Percentiles rank a stretch among this genome's conserved stretches.
Conservation (phyloP, 2,888 invertebrate genomes). For the Drosophila nr. perissopoda region DNA sequence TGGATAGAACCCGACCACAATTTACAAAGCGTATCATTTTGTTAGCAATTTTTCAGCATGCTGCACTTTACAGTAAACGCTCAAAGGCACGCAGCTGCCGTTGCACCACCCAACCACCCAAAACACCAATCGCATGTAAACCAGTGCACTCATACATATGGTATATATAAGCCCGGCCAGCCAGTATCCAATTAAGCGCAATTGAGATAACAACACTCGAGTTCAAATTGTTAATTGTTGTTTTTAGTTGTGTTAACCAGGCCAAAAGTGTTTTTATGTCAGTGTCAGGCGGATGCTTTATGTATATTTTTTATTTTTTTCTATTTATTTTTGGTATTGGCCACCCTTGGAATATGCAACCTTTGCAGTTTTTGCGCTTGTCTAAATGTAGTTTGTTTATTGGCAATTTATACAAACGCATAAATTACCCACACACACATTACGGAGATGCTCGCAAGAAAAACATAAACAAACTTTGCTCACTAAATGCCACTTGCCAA, state of each 20-base stretch:
- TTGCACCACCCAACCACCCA: slow-evolving; percentile 14
- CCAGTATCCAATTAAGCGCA: slow-evolving; percentile 63
- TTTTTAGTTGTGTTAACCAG: slow-evolving; percentile 73
- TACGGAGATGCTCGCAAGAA: slow-evolving; percentile 24
- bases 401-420: slow-evolving; percentile 77
- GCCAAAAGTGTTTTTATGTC: slow-evolving; percentile 38
- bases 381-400: slow-evolving; percentile 68
- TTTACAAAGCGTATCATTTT: slow-evolving; percentile 81
- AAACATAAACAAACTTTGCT: slow-evolving; percentile 76
- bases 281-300: slow-evolving; percentile 18
- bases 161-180: slow-evolving; percentile 14
- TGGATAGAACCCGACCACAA: slow-evolving; percentile 56
- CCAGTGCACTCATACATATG: slow-evolving; percentile 16
- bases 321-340: neutral
- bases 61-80: slow-evolving; percentile 75
- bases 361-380: slow-evolving; percentile 62
- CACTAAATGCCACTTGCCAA: slow-evolving; percentile 81
- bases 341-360: slow-evolving; percentile 46
- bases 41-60: slow-evolving; percentile 81
- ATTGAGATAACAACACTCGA: slow-evolving; percentile 63
- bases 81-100: slow-evolving; percentile 58
- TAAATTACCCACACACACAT: slow-evolving; percentile 64
- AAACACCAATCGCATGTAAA: slow-evolving; percentile 33
- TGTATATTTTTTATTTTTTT: neutral
- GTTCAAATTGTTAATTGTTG: slow-evolving; percentile 58